phyloP scores from a whole-genome alignment of 2,797 vertebrate genomes.

The Sebastes diploproa region DNA sequence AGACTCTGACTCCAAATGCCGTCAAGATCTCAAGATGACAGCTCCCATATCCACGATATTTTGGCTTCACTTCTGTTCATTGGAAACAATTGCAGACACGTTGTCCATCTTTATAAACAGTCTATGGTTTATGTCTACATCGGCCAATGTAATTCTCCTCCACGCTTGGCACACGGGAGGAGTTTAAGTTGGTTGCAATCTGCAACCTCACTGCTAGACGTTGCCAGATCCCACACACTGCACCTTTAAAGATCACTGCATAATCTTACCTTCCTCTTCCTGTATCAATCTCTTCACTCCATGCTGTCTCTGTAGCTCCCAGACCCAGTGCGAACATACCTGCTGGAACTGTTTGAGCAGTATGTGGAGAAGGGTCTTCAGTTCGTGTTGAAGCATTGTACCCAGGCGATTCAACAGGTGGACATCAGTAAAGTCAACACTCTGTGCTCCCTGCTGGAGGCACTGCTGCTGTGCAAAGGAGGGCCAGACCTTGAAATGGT shows the following conservation, averaged over 20 bases:
- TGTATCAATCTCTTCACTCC: neutral
- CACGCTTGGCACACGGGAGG: too few relatives aligned
- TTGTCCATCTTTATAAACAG: too few relatives aligned
- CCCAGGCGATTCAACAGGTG: conserved; percentile 88
- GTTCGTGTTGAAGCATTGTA: conserved; percentile 84
- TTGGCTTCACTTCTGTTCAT: too few relatives aligned
- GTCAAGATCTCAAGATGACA: too few relatives aligned
- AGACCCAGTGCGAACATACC: conserved; percentile 71
- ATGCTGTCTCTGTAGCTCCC: conserved; percentile 72
- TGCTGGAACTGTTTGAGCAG: conserved; percentile 84
- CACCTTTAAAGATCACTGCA: neutral
- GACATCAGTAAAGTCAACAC: conserved; percentile 91
- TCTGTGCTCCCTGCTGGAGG: conserved; percentile 88
- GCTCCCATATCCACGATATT: too few relatives aligned
- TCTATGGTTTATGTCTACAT: too few relatives aligned
- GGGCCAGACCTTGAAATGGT: conserved; percentile 83
- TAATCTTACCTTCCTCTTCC: neutral
- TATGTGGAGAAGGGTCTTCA: conserved; percentile 88
- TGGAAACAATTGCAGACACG: too few relatives aligned
- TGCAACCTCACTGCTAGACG: too few relatives aligned
- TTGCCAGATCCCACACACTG: too few relatives aligned
- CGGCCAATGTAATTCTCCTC: too few relatives aligned
- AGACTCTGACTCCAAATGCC: too few relatives aligned
- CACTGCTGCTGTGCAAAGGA: conserved; percentile 81
- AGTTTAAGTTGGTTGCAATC: too few relatives aligned